These are phyloP conservation scores for Verasper variegatus DNA, from an alignment of 2,113 vertebrate genomes.

Conservation along the genomic window DNA sequence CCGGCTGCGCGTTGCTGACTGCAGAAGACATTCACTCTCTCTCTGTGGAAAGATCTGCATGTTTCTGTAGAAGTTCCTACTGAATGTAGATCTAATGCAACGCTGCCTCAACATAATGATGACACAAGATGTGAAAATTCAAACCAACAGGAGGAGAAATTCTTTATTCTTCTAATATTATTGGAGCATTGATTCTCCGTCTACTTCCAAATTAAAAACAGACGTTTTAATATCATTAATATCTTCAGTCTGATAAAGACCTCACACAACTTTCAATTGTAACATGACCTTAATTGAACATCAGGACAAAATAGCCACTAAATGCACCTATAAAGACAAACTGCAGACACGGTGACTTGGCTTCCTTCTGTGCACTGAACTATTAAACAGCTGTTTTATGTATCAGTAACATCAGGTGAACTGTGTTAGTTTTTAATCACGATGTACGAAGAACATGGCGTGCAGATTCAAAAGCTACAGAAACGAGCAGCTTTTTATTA, in stretches of 20 bases:
- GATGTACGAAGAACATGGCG: background rate
- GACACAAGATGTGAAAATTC: background rate
- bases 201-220: background rate
- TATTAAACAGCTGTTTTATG: background rate
- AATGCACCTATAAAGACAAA: too few species aligned
- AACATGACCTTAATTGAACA: background rate
- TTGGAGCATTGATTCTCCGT: background rate
- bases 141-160: background rate
- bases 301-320: too few species aligned
- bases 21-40: conserved; percentile 8
- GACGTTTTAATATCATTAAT: background rate
- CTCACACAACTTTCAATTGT: background rate
- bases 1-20: conserved; percentile 11
- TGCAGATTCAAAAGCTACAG: background rate
- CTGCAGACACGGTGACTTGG: too few species aligned
- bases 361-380: background rate
- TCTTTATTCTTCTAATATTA: too few species aligned
- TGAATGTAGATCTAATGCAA: background rate
- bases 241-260: background rate
- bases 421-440: background rate
- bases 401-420: background rate
- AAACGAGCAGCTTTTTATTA: background rate
- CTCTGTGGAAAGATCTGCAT: background rate
- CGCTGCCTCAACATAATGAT: background rate
- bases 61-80: background rate